Percentiles rank a stretch among this genome's conserved stretches.
phyloP scores from a whole-genome alignment of 2,113 vertebrate species.

The Mirza zaza region DNA sequence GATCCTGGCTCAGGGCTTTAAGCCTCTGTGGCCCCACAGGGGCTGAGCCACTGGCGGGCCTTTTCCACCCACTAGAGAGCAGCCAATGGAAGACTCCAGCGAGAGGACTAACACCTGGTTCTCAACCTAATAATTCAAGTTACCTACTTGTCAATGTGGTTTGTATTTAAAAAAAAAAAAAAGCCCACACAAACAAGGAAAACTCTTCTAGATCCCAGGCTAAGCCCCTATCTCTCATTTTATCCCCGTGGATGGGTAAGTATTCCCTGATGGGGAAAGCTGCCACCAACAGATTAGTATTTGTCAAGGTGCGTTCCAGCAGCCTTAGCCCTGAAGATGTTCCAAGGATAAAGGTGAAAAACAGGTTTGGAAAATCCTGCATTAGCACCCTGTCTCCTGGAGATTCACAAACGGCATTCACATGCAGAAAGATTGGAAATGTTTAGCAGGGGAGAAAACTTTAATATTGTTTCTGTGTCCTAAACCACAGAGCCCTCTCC shows the following conservation, averaged over 20 bases:
- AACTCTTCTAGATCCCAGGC: background rate
- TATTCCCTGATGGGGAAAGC: background rate
- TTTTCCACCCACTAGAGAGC: background rate
- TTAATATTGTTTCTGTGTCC: background rate
- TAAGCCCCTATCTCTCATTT: background rate
- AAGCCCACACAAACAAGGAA: background rate
- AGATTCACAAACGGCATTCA: background rate
- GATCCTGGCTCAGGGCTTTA: background rate
- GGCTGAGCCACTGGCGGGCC: background rate
- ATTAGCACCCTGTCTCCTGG: background rate
- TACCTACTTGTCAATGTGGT: background rate
- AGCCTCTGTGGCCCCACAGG: background rate
- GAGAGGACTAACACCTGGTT: background rate
- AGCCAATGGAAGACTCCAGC: background rate
- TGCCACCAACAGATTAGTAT: too few species aligned
- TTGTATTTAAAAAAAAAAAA: background rate
- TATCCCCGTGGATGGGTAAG: background rate
- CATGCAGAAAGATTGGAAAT: background rate
- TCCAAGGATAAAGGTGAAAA: background rate
- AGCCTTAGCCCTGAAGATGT: background rate
- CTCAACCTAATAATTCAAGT: background rate
- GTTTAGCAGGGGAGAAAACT: background rate
- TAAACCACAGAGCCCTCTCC: background rate
- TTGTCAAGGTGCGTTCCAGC: background rate
- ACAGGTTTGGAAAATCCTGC: background rate